These are phyloP conservation scores for Cheilinus undulatus DNA, from an alignment of 2,113 vertebrate genomes.

Conservation along the genomic window DNA sequence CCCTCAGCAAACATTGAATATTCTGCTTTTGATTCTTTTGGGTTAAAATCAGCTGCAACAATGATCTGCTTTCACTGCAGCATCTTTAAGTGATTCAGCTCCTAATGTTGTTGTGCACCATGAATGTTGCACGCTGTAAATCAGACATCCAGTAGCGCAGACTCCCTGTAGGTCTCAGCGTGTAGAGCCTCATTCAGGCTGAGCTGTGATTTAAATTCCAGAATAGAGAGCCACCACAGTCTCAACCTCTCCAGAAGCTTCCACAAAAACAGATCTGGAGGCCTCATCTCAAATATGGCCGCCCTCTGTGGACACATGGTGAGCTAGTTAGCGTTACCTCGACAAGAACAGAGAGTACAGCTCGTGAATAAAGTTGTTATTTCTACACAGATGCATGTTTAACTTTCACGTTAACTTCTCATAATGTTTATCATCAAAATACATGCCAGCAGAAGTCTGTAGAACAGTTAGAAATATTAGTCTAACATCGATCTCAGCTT, in stretches of 20 bases:
- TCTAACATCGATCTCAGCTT: too few relatives aligned
- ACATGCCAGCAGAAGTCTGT: too few relatives aligned
- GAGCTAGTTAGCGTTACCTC: too few relatives aligned
- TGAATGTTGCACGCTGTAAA: slow-evolving; percentile 7
- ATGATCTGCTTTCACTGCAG: not conserved
- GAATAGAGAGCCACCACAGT: slow-evolving; percentile 13
- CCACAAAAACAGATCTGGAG: slow-evolving; percentile 13
- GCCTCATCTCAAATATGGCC: slow-evolving; percentile 28
- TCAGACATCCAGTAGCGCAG: not conserved
- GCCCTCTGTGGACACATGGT: slow-evolving; percentile 3
- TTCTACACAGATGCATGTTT: too few relatives aligned
- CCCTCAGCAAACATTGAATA: slow-evolving; percentile 20
- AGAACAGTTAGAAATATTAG: too few relatives aligned
- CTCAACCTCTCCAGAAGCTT: slow-evolving; percentile 31
- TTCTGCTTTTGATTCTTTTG: slow-evolving; percentile 5
- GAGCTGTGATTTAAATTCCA: slow-evolving; percentile 3
- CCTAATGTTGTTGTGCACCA: not conserved
- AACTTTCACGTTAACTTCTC: too few relatives aligned
- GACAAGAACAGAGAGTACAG: too few relatives aligned
- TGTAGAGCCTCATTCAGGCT: not conserved
- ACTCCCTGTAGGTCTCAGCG: not conserved
- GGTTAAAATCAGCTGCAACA: slow-evolving; percentile 3
- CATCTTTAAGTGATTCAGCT: not conserved
- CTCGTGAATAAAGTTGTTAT: too few relatives aligned
- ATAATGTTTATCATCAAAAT: too few relatives aligned